Evolutionary conservation across 1,140 invertebrate species (phyloP), one percentile per base, ranked within the genome.

Genomic region (Teleopsis dalmanni): DNA sequence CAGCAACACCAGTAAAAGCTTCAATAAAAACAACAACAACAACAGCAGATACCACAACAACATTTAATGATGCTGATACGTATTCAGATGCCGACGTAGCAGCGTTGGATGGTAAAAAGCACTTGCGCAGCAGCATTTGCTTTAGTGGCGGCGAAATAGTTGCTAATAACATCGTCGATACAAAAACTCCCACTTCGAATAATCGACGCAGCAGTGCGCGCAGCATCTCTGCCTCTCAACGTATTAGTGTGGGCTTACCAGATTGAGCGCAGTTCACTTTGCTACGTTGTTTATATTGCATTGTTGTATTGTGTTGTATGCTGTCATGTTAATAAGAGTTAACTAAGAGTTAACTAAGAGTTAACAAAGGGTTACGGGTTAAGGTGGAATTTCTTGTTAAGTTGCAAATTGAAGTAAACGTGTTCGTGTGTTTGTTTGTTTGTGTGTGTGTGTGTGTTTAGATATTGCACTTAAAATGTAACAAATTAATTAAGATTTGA

Each of bases 151-250:
- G 63, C 51, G 64, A 34, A 42, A 48, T 52, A 27, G 31, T 48
- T 13, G 50, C 45, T 11, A 62, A 26, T 3, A 42, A 52, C 41
- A 41, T 60, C 52, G 60, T 51, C 46, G 58, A 44, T 2, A 16
- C 33, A n/a, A 13, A 40, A 13, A 40, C 36, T 18, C 50, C 54
- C 57, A 67, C 23, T 68, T 71, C 59, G 71, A 71, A 66, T 67
- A 69, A 47, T 47, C 55, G 40, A 52, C 63, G 47, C 57, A n/a
- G n/a, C n/a, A 57, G 22, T 69, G 77, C 62, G 71, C 55, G 45
- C 43, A 74, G 49, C 72, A 75, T 47, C 67, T 75, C 57, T 54
- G 75, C 36, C 27, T 43, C 53, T 37, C 64, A 62, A 52, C 61
- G 64, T 19, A 44, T 67, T 42, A 66, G 58, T 58, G 64, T 67